Base-by-base conservation (phyloP, 2,797 vertebrate genomes). In the Otus scops region DNA sequence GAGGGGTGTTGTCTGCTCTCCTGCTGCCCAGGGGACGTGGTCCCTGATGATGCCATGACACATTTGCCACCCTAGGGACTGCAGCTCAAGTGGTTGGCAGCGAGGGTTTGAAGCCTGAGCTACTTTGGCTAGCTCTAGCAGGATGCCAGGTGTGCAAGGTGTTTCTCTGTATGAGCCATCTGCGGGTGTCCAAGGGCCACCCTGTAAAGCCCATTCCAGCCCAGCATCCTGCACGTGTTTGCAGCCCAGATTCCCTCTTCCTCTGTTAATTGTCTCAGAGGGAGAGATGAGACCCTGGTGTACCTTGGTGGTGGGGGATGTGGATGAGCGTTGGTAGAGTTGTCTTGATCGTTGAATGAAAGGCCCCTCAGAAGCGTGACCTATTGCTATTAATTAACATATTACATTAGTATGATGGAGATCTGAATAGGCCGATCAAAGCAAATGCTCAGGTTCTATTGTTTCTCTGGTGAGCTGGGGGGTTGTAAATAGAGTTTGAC, bases 151-250 rank as follows among this genome's bases (percentile, higher is more conserved):
- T 1, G 3, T 67, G 45, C 36, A 2, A 2, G 43, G 4, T 0
- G 0, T 34, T 85, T 51, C 34, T 61, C 41, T 19, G 5, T 10
- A 21, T 5, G 27, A 61, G 1, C 13, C 30, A 7, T 3, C 34
- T 1, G 1, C 0, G 8, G n/a, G 30, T 11, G 48, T n/a, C 27
- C 0, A 2, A 15, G 51, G 28, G 48, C 34, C 5, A 10, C 50
- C 32, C 45, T 30, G 28, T 27, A 26, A 43, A 64, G 27, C 27
- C 30, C 9, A 0, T 18, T 34, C 13, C 51, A 38, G 22, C 38
- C 50, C 4, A 8, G 16, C 1, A 0, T n/a, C 24, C 21, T 0
- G 2, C 28, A 11, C 1, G 2, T 0, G 0, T 80, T 73, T 63
- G 26, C 26, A 39, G 51, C 54, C 50, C 22, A 11, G 17, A 4